Conservation (phyloP, 2,888 invertebrate species). For the Microctonus hyperodae region DNA sequence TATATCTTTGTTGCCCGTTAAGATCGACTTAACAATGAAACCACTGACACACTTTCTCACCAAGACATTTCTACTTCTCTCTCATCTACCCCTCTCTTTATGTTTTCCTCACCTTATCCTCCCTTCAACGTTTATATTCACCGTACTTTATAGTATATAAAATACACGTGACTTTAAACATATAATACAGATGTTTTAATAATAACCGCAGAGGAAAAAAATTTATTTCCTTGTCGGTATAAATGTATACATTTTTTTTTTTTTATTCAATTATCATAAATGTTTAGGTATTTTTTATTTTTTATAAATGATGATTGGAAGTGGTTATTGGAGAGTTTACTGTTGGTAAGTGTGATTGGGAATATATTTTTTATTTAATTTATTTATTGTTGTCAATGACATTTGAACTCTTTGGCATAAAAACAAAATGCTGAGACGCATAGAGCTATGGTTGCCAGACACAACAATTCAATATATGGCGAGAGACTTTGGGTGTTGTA, state of each 20-base stretch:
- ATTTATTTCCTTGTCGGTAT: too few relatives aligned
- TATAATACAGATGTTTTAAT: constrained; percentile 9
- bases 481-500: not conserved
- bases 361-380: too few relatives aligned
- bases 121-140: constrained; percentile 37
- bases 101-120: constrained; percentile 13
- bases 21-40: constrained; percentile 44
- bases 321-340: too few relatives aligned
- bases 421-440: not conserved
- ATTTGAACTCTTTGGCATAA: constrained; percentile 6
- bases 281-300: not conserved
- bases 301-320: not conserved
- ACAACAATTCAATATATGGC: constrained; percentile 19
- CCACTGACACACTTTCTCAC: constrained; percentile 49
- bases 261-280: too few relatives aligned
- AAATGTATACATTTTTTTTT: too few relatives aligned
- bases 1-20: constrained; percentile 25
- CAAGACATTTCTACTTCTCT: constrained; percentile 37
- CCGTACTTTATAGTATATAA: constrained; percentile 7
- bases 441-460: constrained; percentile 19
- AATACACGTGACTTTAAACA: not conserved
- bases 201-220: too few relatives aligned
- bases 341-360: too few relatives aligned
- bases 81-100: constrained; percentile 20
- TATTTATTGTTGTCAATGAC: not conserved